Conservation (phyloP, 1,140 invertebrate species). For the Leptinotarsa texana region DNA sequence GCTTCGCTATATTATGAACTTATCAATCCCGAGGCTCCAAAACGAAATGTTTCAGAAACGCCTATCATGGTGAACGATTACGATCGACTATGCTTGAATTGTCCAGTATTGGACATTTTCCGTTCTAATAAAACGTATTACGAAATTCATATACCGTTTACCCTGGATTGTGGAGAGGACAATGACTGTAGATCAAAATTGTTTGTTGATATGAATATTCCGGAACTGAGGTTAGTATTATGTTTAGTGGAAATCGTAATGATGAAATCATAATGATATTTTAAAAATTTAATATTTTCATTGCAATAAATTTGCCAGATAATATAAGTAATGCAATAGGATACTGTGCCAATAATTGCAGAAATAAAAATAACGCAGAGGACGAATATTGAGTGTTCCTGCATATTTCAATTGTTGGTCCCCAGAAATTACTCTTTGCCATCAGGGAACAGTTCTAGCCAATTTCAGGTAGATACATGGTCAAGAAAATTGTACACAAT, state of each 20-base stretch:
- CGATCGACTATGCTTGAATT: background rate
- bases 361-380: too few relatives aligned
- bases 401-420: too few relatives aligned
- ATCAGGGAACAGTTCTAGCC: too few relatives aligned
- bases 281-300: background rate
- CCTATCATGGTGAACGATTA: background rate
- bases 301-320: too few relatives aligned
- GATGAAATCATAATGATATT: background rate
- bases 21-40: background rate
- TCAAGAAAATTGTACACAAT: too few relatives aligned
- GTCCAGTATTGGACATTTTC: background rate
- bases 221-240: background rate
- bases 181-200: slow-evolving; percentile 11
- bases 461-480: too few relatives aligned
- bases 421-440: too few relatives aligned
- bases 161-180: slow-evolving; percentile 14
- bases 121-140: slow-evolving; percentile 8
- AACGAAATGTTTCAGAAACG: background rate
- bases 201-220: background rate
- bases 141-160: slow-evolving; percentile 12
- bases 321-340: too few relatives aligned
- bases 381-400: too few relatives aligned
- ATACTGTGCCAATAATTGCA: too few relatives aligned
- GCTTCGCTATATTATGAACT: slow-evolving; percentile 4
- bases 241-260: too few relatives aligned